Evolutionary conservation across 2,888 invertebrate species (phyloP).

Genomic region (Morinoia aosen): DNA sequence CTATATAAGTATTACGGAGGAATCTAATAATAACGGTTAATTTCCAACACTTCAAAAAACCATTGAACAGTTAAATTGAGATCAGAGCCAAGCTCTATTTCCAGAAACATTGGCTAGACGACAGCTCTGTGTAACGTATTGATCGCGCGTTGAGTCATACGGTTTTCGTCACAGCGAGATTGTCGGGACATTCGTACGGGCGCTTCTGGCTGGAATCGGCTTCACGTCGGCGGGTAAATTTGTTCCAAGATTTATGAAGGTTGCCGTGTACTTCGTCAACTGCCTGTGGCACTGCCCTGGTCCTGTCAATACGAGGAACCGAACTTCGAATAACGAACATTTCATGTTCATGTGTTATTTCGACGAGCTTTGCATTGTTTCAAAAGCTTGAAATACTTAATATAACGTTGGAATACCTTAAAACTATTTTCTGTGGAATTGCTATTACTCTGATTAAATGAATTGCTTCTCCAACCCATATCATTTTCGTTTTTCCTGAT

Average conservation of each 20-base stretch:
- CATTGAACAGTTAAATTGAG: background rate
- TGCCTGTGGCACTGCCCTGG: conserved; percentile 45
- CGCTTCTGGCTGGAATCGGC: conserved; percentile 52
- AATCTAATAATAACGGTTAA: background rate
- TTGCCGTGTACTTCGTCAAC: conserved; percentile 35
- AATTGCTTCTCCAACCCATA: too few relatives aligned
- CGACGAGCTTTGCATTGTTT: background rate
- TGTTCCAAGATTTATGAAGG: conserved; percentile 48
- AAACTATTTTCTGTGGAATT: too few relatives aligned
- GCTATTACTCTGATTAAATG: background rate
- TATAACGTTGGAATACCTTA: too few relatives aligned
- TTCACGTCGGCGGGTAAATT: conserved; percentile 44
- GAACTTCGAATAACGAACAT: background rate
- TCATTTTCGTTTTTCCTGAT: too few relatives aligned
- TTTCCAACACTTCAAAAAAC: background rate
- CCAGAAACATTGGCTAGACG: background rate
- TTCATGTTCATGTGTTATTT: background rate
- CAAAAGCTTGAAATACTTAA: background rate
- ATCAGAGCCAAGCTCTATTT: background rate
- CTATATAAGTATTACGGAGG: background rate
- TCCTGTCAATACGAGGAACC: conserved; percentile 38
- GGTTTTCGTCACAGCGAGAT: conserved; percentile 44
- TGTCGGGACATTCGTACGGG: conserved; percentile 41
- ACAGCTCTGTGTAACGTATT: conserved; percentile 34
- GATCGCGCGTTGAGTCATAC: conserved; percentile 7